A percentile compares a stretch with the other conserved stretches of the same genome.
These are phyloP conservation scores for Odontothrips loti DNA, from an alignment of 2,888 invertebrate genomes.

Conservation along the genomic window DNA sequence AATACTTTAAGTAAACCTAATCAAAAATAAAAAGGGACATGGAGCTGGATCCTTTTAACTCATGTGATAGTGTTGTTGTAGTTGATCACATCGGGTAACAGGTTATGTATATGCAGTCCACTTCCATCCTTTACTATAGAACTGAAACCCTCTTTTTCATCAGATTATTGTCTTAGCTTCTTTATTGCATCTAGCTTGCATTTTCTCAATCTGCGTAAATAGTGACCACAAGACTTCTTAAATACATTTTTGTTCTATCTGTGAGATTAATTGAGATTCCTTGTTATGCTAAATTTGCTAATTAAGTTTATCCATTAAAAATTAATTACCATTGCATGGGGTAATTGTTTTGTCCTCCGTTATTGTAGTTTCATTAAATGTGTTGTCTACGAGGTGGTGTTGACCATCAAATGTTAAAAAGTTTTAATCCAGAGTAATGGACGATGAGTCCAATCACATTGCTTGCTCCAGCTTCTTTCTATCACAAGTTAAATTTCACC, in stretches of 20 bases:
- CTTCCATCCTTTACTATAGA: too few species aligned
- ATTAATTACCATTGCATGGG: neutral
- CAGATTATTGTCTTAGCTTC: slow-evolving; percentile 35
- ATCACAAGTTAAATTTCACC: neutral
- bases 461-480: neutral
- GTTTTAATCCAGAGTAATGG: neutral
- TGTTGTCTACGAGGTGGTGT: neutral
- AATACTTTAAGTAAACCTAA: neutral
- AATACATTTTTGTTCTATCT: neutral
- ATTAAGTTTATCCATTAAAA: neutral
- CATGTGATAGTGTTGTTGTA: neutral
- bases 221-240: neutral
- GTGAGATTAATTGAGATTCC: slow-evolving; percentile 16
- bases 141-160: slow-evolving; percentile 31
- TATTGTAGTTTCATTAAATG: neutral
- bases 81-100: neutral
- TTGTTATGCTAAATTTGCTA: neutral
- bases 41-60: neutral
- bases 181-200: neutral
- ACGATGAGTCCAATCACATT: neutral
- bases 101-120: neutral
- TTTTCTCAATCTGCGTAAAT: too few species aligned
- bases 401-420: neutral
- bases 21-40: neutral
- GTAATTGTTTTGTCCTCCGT: neutral